Evolutionary conservation across 2,797 vertebrate genomes (phyloP), one percentile per base, ranked within the genome.

Genomic region (Cercopithecus neglectus): DNA sequence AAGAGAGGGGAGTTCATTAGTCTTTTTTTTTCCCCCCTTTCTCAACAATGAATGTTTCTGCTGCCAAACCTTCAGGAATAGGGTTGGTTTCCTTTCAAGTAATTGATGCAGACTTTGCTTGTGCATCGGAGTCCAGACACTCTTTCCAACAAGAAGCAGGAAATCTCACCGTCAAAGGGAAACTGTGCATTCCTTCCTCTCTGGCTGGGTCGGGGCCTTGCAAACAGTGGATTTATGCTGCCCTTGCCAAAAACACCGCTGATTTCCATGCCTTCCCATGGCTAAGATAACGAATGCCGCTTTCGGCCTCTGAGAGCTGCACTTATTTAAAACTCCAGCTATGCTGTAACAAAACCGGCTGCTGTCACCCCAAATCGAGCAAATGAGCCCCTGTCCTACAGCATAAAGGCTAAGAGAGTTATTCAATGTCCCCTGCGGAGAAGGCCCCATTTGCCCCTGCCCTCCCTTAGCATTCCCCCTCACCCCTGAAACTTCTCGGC

Each of bases 391-490:
- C 97, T 93, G 98, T 99, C 97, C 97, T 98, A 97, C 98, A 97
- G 98, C 96, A 98, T 98, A 98, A 98, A 99, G 99, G 98, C 98
- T 95, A 97, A 98, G 99, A 99, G 98, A 99, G 99, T 99, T 99
- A 99, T 99, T 99, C 99, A 99, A 99, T 99, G 99, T 99, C 99
- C 99, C 99, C 99, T 96, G 94, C 98, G 98, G 99, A 99, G 98
- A 98, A 98, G 98, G 99, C 99, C 99, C 99, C 99, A 98, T 99
- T 99, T 98, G 98, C 99, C 97, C 96, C 96, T 99, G 99, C 99
- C 99, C 99, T 99, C 99, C 99, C 89, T 90, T 94, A 97, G 96
- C 98, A 97, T 67, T n/a, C 61, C 33, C 91, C 96, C 97, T 97
- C 98, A 88, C 41, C 86, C 98, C 97, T 98, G 98, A 98, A 98